Evolutionary conservation across 2,888 invertebrate species (phyloP), one percentile per base, ranked within the genome.

Genomic region (Lepas anatifera): DNA sequence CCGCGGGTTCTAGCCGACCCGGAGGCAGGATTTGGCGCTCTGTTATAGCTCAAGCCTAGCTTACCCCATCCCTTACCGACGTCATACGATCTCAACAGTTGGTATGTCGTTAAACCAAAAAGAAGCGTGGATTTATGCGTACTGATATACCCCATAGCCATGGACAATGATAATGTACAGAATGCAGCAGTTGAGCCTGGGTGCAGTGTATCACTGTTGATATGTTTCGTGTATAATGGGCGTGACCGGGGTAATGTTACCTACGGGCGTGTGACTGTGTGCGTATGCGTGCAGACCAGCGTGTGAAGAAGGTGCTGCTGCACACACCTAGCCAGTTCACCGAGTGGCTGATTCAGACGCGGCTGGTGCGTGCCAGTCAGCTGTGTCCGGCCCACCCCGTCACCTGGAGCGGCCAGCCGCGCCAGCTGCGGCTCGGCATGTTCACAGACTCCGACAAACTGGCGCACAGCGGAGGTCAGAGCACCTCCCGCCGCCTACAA

Each of bases 341-440:
- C 0, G 93, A 93, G 81, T 93, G 92, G 92, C 83, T 93, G 68
- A 89, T 93, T 71, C 92, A 92, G 77, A 89, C 90, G 78, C 92
- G 92, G 0, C 78, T 92, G 1, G 85, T 93, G 3, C 84, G 66
- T 22, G 43, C 67, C 46, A 10, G 22, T 32, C 58, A 58, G 58
- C 32, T 32, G 32, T 58, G 58, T 13, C 58, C 58, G 13, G 16
- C 22, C 32, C 58, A 58, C 39, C 32, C 25, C 16, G 52, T 48
- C 35, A 25, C 66, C 25, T 41, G 29, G 41, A 4, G 3, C 39
- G 68, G 70, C 18, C 73, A 70, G 22, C 79, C 84, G 1, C 83
- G 83, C 68, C 88, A 88, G 75, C 82, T 92, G 1, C 92, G 92
- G 77, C 81, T 93, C 10, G 89, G 87, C 83, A 91, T 92, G 87